Evolutionary conservation across 1,140 invertebrate genomes (phyloP).

Genomic region (Radopholus similis): DNA sequence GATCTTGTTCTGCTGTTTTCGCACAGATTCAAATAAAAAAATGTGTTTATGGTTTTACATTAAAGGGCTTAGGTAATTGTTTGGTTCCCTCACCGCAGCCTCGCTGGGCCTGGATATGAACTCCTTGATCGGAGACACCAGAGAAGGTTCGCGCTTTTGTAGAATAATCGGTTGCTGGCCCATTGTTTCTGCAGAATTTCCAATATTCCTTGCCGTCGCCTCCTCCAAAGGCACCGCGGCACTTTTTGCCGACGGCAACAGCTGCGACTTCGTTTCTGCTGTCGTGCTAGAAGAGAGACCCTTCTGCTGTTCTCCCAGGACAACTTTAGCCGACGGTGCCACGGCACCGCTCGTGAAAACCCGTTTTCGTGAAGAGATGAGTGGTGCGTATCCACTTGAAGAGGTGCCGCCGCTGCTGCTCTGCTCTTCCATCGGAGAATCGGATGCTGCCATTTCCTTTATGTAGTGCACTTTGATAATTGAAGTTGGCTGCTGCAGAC

Average conservation of each 20-base stretch:
- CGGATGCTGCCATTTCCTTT: not conserved
- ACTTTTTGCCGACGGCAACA: not conserved
- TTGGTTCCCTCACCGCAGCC: constrained; percentile 13
- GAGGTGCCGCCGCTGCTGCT: not conserved
- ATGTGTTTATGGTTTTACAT: not conserved
- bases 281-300: too few relatives aligned
- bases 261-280: not conserved
- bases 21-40: not conserved
- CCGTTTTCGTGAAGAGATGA: constrained; percentile 26
- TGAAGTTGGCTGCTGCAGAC: not conserved
- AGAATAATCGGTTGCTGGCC: not conserved
- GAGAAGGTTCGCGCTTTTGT: constrained; percentile 6
- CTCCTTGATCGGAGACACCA: constrained; percentile 29
- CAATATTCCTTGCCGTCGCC: not conserved
- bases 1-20: not conserved
- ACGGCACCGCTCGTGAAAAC: constrained; percentile 7
- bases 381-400: constrained; percentile 5
- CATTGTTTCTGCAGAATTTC: too few relatives aligned
- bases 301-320: not conserved
- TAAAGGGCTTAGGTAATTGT: not conserved
- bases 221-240: not conserved
- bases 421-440: not conserved
- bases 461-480: constrained; percentile 23
- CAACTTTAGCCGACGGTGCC: constrained; percentile 17
- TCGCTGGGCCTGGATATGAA: constrained; percentile 33